phyloP scores from a whole-genome alignment of 2,888 invertebrate genomes.

The Heliconius hortense region DNA sequence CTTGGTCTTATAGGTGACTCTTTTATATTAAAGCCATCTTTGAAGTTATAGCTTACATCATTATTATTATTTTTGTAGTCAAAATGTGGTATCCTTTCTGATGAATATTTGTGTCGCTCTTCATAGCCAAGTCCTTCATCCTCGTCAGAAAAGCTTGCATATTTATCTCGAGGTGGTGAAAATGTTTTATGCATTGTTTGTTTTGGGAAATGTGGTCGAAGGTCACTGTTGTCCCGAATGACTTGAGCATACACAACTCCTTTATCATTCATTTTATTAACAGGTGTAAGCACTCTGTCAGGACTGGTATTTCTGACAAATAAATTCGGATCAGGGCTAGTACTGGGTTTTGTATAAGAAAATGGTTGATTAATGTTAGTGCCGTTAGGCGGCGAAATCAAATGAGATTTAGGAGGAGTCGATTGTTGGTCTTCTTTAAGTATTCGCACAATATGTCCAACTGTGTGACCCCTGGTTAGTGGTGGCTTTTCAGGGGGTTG shows the following conservation, averaged over 20 bases:
- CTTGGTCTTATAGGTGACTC: slow-evolving; percentile 85
- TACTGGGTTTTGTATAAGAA: slow-evolving; percentile 87
- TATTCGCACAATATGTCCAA: slow-evolving; percentile 89
- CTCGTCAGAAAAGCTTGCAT: slow-evolving; percentile 86
- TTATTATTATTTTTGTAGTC: slow-evolving; percentile 75
- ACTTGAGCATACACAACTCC: slow-evolving; percentile 91
- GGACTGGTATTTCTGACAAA: slow-evolving; percentile 74
- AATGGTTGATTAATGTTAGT: slow-evolving; percentile 90
- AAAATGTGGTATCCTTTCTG: slow-evolving; percentile 66
- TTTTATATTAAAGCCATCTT: slow-evolving; percentile 71
- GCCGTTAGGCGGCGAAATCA: slow-evolving; percentile 83
- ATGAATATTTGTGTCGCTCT: slow-evolving; percentile 72
- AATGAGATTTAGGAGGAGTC: slow-evolving; percentile 84
- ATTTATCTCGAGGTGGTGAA: slow-evolving; percentile 73
- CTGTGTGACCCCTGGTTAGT: slow-evolving; percentile 86
- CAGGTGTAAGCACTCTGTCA: slow-evolving; percentile 70
- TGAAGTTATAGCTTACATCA: slow-evolving; percentile 68
- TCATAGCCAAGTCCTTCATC: slow-evolving; percentile 91
- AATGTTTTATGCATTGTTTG: slow-evolving; percentile 80
- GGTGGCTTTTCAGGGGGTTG: slow-evolving; percentile 86
- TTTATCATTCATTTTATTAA: slow-evolving; percentile 79
- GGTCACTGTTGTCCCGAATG: slow-evolving; percentile 73
- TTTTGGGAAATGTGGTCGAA: slow-evolving; percentile 58
- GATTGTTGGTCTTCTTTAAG: slow-evolving; percentile 87
- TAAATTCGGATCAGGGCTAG: slow-evolving; percentile 75